Base-by-base conservation (phyloP, 2,113 vertebrate species). In the Nannobrachium achirus region DNA sequence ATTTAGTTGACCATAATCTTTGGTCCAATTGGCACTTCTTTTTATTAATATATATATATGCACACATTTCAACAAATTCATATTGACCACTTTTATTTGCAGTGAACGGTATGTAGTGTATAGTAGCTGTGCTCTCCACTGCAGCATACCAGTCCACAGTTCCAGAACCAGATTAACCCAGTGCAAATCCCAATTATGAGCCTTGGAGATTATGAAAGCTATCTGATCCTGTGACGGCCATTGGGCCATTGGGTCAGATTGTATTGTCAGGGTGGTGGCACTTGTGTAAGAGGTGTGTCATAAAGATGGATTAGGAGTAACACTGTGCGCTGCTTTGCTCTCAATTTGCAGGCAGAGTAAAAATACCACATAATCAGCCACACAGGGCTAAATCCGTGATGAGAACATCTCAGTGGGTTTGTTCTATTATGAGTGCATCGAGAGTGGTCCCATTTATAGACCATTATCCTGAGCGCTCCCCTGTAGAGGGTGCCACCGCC, bases 261-360 rank as follows among this genome's bases (percentile, higher is more conserved):
- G 10, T 7, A 46, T 44, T 25, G 52, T 33, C 13, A 15, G 16
- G 13, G 25, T 69, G 56, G 59, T 20, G 4, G 1, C 58, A 58
- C 57, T 77, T 81, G 70, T 68, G 63, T 82, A 79, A 84, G 3
- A 69, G 44, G 52, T 18, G 55, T 66, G 63, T 69, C 41, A 80
- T 16, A 75, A 79, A 86, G 63, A 40, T 71, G 81, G 86, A 86
- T 88, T 84, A 88, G 57, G 45, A 74, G 20, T 41, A 0, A 1
- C 53, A 61, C 51, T 9, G 15, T 18, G 3, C n/a, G 15, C 15
- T 52, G n/a, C 16, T 18, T 59, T 61, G 68, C 58, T 76, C 76
- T 50, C 66, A 64, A 75, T 69, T 73, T 60, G 56, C 49, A 75
- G 46, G 51, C 20, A 13, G 39, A 0, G 62, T 70, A 80, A 79